Evolutionary conservation across 2,888 invertebrate genomes (phyloP).

Genomic region (Scrobipalpa atriplicella): DNA sequence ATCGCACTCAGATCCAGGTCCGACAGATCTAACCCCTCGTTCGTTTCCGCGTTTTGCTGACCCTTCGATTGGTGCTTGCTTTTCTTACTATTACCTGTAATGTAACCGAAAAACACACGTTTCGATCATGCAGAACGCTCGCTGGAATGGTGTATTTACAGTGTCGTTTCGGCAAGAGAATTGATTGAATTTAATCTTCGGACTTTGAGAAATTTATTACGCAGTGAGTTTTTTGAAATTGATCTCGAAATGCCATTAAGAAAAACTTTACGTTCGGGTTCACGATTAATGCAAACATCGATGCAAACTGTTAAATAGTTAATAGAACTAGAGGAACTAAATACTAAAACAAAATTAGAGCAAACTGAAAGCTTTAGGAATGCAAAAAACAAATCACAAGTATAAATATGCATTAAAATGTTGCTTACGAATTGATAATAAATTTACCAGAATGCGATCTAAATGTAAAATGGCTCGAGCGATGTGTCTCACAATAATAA

Average conservation of each 20-base stretch:
- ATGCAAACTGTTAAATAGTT: slow-evolving; percentile 70
- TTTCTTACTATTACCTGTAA: slow-evolving; percentile 79
- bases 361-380: slow-evolving; percentile 69
- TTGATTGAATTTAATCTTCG: neutral
- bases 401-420: slow-evolving; percentile 77
- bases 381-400: slow-evolving; percentile 74
- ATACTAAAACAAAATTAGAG: slow-evolving; percentile 62
- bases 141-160: slow-evolving; percentile 76
- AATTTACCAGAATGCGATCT: slow-evolving; percentile 69
- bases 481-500: slow-evolving; percentile 61
- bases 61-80: slow-evolving; percentile 60
- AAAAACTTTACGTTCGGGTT: slow-evolving; percentile 24
- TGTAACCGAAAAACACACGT: slow-evolving; percentile 80
- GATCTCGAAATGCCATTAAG: slow-evolving; percentile 11
- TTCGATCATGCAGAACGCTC: slow-evolving; percentile 81
- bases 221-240: neutral
- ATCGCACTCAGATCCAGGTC: slow-evolving; percentile 87
- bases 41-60: slow-evolving; percentile 46
- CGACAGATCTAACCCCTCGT: slow-evolving; percentile 77
- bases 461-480: slow-evolving; percentile 63
- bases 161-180: slow-evolving; percentile 46
- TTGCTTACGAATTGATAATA: slow-evolving; percentile 65
- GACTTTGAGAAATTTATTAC: neutral
- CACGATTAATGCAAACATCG: slow-evolving; percentile 50
- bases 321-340: slow-evolving; percentile 65